These are phyloP conservation scores for Pangasianodon gigas DNA, from an alignment of 2,113 vertebrate species.

Conservation along the genomic window DNA sequence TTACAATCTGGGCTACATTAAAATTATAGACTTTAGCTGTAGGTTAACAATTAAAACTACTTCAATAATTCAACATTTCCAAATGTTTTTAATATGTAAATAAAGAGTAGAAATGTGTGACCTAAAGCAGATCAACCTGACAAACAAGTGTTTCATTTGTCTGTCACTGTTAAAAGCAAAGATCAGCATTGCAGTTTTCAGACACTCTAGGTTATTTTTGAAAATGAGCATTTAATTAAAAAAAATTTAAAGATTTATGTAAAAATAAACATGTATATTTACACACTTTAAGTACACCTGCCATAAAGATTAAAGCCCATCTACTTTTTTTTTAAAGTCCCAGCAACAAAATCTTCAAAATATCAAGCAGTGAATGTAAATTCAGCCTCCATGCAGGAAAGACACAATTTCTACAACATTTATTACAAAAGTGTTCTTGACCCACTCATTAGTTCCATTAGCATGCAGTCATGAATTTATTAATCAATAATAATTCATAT, in stretches of 20 bases:
- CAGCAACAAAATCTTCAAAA: neutral
- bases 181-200: neutral
- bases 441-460: slow-evolving; percentile 44
- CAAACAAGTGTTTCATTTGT: neutral
- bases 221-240: slow-evolving; percentile 12
- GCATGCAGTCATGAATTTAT: slow-evolving; percentile 38
- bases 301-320: neutral
- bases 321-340: neutral
- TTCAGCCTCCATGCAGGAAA: slow-evolving; percentile 44
- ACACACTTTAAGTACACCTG: slow-evolving; percentile 12
- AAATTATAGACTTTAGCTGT: neutral
- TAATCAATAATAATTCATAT: slow-evolving; percentile 45
- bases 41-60: neutral
- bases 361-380: slow-evolving; percentile 37
- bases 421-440: slow-evolving; percentile 48
- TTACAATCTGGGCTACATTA: slow-evolving; percentile 3
- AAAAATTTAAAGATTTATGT: slow-evolving; percentile 21
- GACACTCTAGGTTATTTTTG: neutral
- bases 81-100: neutral
- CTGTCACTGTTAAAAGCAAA: slow-evolving; percentile 1
- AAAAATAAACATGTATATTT: slow-evolving; percentile 34
- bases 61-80: slow-evolving; percentile 5
- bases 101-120: slow-evolving; percentile 10
- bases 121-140: slow-evolving; percentile 1
- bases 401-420: slow-evolving; percentile 37